Base-by-base conservation (phyloP, 2,797 vertebrate species). In the Otolemur crassicaudatus region DNA sequence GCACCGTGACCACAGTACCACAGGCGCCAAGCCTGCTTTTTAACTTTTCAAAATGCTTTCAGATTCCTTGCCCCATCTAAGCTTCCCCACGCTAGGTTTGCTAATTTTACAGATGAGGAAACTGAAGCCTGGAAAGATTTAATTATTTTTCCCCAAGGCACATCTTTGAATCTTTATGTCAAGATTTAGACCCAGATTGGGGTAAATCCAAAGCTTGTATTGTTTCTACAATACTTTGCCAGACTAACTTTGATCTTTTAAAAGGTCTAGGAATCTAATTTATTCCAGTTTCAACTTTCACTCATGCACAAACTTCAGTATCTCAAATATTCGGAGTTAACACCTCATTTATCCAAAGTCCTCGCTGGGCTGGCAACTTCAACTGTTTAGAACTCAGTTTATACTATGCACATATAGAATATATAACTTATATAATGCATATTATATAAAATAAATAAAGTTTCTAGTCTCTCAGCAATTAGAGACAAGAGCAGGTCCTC, bases 301-400 rank as follows among this genome's bases (percentile, higher is more conserved):
- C 29, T 87, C 79, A 53, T n/a, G 34, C 25, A 61, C 53, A 86
- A 76, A 96, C 37, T 87, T 89, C 34, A 84, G 2, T 81, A 23
- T 89, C 83, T 94, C 73, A 83, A 94, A 90, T 61, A 94, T 73
- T 83, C 87, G 34, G 60, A 63, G 25, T 84, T 91, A 93, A 82
- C 37, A 96, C 34, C 58, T 96, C 63, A 83, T 89, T 86, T 95
- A 89, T 75, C 80, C 73, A 82, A 97, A 86, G 70, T 29, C 22
- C 43, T 87, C 94, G 91, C 49, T 37, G 58, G 43, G 27, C 13
- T 20, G 75, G 49, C 73, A 86, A 91, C 10, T 23, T 56, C n/a
- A 3, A 65, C 63, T 31, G n/a, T 23, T 34, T 12, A 86, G 31
- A 94, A 91, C 80, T 91, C 69, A 73, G 63, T 34, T 86, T 20